Evolutionary conservation across 2,797 vertebrate genomes (phyloP).

Genomic region (Cichlasoma orientale): DNA sequence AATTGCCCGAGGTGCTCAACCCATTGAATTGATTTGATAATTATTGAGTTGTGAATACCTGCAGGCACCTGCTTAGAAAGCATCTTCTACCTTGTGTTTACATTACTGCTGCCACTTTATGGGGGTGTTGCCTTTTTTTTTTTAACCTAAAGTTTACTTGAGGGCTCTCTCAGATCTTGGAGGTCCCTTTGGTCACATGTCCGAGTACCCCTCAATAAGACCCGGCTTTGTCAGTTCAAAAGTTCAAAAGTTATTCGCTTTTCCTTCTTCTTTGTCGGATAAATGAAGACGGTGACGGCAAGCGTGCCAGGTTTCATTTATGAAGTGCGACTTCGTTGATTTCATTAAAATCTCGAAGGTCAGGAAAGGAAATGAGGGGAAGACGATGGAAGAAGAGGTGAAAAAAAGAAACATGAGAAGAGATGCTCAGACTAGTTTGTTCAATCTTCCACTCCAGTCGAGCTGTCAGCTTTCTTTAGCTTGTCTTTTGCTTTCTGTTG

Average conservation of each 20-base stretch:
- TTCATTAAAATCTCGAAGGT: conserved; percentile 26
- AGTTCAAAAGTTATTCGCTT: background rate
- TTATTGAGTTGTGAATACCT: background rate
- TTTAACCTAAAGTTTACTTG: background rate
- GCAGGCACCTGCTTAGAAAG: background rate
- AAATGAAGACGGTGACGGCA: background rate
- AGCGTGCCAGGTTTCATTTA: background rate
- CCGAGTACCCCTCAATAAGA: background rate
- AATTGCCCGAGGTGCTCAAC: background rate
- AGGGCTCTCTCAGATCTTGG: background rate
- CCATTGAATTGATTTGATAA: background rate
- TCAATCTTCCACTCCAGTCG: conserved; percentile 44
- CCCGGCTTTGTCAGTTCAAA: background rate
- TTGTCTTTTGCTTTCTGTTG: conserved; percentile 45
- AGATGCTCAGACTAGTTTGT: conserved; percentile 29
- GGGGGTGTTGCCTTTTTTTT: background rate
- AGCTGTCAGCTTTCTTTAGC: conserved; percentile 47
- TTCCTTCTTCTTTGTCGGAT: background rate
- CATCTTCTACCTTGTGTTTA: background rate
- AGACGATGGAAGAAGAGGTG: background rate
- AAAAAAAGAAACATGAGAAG: conserved; percentile 23
- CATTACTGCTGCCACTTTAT: background rate
- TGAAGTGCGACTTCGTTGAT: background rate
- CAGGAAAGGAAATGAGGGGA: background rate
- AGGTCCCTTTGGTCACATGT: background rate